Percentiles rank a stretch among this genome's conserved stretches.
These are phyloP conservation scores for Aphelocoma californica DNA, from an alignment of 2,797 vertebrate genomes.

Conservation along the genomic window DNA sequence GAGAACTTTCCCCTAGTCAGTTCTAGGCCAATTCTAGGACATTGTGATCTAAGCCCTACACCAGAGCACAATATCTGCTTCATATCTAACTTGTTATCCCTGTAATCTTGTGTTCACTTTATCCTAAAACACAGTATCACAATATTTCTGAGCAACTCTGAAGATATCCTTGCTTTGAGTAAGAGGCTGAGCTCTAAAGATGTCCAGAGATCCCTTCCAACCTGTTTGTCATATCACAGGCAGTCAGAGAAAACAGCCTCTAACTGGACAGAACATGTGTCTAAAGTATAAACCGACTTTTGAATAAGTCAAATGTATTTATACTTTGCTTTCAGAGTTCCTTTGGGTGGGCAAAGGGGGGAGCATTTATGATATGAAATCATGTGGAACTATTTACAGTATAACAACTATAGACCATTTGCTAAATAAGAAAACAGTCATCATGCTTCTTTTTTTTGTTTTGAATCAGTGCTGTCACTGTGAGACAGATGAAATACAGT, in stretches of 20 bases:
- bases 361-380: conserved; percentile 30
- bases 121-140: background rate
- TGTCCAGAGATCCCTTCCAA: background rate
- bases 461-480: conserved; percentile 43
- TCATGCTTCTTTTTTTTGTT: conserved; percentile 17
- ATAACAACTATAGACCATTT: conserved; percentile 53
- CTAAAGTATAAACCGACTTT: background rate
- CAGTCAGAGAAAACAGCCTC: background rate
- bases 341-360: background rate
- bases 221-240: background rate
- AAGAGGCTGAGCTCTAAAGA: background rate
- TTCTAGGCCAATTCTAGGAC: background rate
- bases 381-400: conserved; percentile 16
- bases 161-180: background rate
- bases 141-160: background rate
- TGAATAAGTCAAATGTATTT: conserved; percentile 3
- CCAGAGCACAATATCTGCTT: background rate
- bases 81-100: background rate
- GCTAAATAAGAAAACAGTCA: conserved; percentile 62
- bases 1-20: background rate
- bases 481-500: conserved; percentile 32
- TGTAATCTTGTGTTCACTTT: background rate
- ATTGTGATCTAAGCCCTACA: background rate
- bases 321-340: conserved; percentile 28
- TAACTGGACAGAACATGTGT: background rate